Evolutionary conservation across 92 coral and sea anemone genomes (phyloP), one percentile per base, ranked within the genome.

Genomic region (Virgularia gustaviana): DNA sequence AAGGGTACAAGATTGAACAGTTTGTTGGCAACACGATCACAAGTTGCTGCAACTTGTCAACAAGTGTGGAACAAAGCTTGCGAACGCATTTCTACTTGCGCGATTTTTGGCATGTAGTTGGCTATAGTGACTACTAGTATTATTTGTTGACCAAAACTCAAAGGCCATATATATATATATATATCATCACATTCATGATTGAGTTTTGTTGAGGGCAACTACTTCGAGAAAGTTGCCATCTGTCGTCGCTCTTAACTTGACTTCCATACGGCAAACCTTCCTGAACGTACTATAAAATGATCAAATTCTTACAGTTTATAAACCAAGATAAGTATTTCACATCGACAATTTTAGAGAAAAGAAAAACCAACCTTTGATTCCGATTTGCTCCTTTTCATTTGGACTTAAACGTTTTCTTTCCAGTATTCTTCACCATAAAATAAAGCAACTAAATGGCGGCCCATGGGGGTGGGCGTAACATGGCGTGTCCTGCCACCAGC

Each of bases 161-260:
- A n/a, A n/a, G n/a, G n/a, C n/a, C 6, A 7, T 51, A 7, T 51
- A 19, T 5, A 8, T 6, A 8, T 5, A 7, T 27, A 8, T 51
- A 8, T 27, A 7, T 51, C 58, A 51, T 51, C 58, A n/a, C 58
- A 51, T 19, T 51, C 58, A 51, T 51, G 58, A 51, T 6, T 51
- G 58, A 6, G 58, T 51, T n/a, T 51, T 27, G 23, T 51, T 51
- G 22, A 51, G 23, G 22, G 23, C 58, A 51, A n/a, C 58, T 27
- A 51, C 58, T 19, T 51, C 58, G 22, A 51, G 22, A 51, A 51
- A 51, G 22, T 51, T 51, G 58, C 58, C 58, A 51, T 51, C 58
- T 51, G 16, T 51, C 6, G 10, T 6, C 6, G 22, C 58, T 51
- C 58, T 8, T 6, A 51, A 19, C 58, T 51, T 51, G 22, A 51